Percentiles rank a stretch among this genome's conserved stretches.
phyloP scores from a whole-genome alignment of 1,140 invertebrate genomes.

The Cydia pomonella region DNA sequence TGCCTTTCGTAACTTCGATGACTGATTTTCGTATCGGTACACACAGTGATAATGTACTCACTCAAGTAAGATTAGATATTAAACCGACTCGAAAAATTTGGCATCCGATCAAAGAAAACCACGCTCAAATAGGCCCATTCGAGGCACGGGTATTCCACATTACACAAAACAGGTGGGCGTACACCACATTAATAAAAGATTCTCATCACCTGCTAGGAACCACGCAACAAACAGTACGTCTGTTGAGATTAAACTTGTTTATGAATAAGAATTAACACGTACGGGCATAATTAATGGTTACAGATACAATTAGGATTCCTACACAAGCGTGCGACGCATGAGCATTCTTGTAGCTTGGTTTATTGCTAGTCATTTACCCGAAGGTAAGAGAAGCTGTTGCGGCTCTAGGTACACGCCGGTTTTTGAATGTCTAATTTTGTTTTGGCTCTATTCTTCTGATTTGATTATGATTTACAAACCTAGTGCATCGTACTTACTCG shows the following conservation, averaged over 20 bases:
- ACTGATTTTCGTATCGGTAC: no score
- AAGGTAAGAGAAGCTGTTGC: not conserved
- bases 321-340: not conserved
- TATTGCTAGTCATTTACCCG: not conserved
- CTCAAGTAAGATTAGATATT: not conserved
- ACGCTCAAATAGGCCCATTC: not conserved
- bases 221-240: not conserved
- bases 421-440: not conserved
- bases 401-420: not conserved
- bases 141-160: not conserved
- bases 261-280: constrained; percentile 16
- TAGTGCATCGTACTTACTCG: no score
- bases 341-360: not conserved
- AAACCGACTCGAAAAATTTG: not conserved
- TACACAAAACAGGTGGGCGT: not conserved
- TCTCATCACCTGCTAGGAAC: constrained; percentile 1
- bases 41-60: no score
- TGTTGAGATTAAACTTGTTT: not conserved
- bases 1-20: no score
- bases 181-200: not conserved
- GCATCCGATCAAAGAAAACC: not conserved
- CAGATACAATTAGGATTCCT: constrained; percentile 11
- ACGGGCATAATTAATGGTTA: constrained; percentile 5
- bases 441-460: no score
- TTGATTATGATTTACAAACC: no score